Base-by-base conservation (phyloP, 2,888 invertebrate genomes). In the Pammene fasciana region DNA sequence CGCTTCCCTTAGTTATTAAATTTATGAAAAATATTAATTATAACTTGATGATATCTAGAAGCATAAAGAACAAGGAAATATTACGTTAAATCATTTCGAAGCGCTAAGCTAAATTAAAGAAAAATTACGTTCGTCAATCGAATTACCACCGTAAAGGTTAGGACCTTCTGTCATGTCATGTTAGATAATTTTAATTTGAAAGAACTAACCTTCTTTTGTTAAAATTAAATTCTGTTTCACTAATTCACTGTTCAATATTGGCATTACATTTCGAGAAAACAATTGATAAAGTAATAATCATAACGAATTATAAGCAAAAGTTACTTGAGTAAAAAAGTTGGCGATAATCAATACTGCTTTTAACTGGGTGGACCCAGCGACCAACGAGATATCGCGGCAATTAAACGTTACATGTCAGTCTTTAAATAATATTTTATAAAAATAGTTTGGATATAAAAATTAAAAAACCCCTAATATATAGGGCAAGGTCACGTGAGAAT, bases 401-500 rank as follows among this genome's bases (percentile, higher is more conserved):
- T 50, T 59, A 45, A 52, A 38, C 46, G 41, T 41, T 54, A 11
- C 2, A 26, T 11, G 13, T n/a, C 34, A 60, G 26, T 16, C 7
- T 18, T 10, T n/a, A 26, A 52, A 54, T 10, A 0, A 16, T 41
- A 52, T 10, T 52, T 54, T 43, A 5, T 6, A 41, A 34, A 54
- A 54, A 52, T 54, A 52, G 26, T 54, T 36, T 1, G 5, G 0
- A 13, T n/a, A 43, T 59, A 50, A 18, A 13, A 54, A 46, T 60
- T 61, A 66, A 45, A 14, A 34, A 65, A 68, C 18, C 64, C 67
- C 56, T 72, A 75, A 73, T 76, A 75, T 72, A 79, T 86, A 76
- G 88, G 78, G 76, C 90, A 92, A 91, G 91, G 92, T 91, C 92
- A 91, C 90, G 89, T 90, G 90, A 86, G 85, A 87, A 84, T 87